Percentiles rank a stretch among this genome's conserved stretches.
These are phyloP conservation scores for Rhinogobius similis DNA, from an alignment of 2,113 vertebrate species.

Conservation along the genomic window DNA sequence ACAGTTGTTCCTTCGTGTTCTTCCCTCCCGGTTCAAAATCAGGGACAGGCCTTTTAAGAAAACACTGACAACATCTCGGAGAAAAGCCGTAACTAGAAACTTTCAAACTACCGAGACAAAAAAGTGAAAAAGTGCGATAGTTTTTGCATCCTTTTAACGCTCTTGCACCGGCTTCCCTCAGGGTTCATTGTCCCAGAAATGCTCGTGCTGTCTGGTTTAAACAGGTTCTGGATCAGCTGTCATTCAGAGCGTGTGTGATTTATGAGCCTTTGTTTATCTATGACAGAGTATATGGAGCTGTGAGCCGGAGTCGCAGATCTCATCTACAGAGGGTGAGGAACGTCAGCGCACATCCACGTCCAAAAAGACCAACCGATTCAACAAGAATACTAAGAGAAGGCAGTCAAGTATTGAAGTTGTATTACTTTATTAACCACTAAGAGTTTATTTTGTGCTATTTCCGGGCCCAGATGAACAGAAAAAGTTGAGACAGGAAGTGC, in stretches of 20 bases:
- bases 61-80: too few species aligned
- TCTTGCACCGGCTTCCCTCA: neutral
- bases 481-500: neutral
- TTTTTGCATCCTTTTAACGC: neutral
- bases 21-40: too few species aligned
- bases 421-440: neutral
- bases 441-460: neutral
- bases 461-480: neutral
- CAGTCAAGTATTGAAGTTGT: neutral
- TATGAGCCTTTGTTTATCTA: slow-evolving; percentile 14
- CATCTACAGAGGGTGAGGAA: neutral
- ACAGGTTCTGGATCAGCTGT: slow-evolving; percentile 5
- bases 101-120: too few species aligned
- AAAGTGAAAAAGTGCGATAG: neutral
- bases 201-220: neutral
- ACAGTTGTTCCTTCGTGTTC: too few species aligned
- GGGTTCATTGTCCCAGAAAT: neutral
- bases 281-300: neutral
- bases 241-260: slow-evolving; percentile 13
- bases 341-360: too few species aligned
- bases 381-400: too few species aligned
- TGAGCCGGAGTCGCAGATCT: neutral
- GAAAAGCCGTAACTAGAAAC: too few species aligned
- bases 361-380: too few species aligned
- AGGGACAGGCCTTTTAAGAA: too few species aligned